Evolutionary conservation across 1,140 invertebrate species (phyloP).

Genomic region (Lepidurus arcticus): DNA sequence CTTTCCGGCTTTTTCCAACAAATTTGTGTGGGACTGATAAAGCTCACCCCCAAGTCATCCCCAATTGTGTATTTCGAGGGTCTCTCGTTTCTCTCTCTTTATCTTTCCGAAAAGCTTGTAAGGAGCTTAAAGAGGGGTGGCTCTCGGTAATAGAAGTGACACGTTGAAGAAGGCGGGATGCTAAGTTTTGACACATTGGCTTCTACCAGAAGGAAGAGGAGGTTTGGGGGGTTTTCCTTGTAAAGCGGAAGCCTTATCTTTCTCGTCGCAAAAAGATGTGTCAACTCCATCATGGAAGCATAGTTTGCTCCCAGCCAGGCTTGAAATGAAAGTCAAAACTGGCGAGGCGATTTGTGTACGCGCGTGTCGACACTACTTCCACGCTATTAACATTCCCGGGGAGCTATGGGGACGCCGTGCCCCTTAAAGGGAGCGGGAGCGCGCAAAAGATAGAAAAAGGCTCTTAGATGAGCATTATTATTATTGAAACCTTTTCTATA

Average conservation of each 20-base stretch:
- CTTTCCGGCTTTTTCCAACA: background rate
- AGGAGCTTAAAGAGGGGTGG: background rate
- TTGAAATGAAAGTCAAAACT: conserved; percentile 19
- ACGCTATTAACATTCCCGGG: background rate
- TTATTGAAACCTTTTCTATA: background rate
- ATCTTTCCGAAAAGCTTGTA: no score
- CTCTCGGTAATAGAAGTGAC: background rate
- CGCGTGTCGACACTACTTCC: background rate
- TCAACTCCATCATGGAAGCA: conserved; percentile 2
- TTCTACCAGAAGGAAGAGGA: background rate
- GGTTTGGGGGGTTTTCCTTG: background rate
- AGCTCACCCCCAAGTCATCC: background rate
- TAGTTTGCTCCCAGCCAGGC: background rate
- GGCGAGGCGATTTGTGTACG: background rate
- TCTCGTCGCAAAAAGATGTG: background rate
- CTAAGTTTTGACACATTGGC: background rate
- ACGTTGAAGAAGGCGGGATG: background rate
- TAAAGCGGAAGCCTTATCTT: background rate
- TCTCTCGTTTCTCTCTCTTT: no score
- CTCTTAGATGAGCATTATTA: background rate
- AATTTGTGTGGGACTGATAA: background rate
- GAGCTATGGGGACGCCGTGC: background rate
- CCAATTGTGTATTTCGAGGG: no score
- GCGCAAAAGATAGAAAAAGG: background rate
- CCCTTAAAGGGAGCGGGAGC: background rate